Evolutionary conservation across 1,140 invertebrate genomes (phyloP).

Genomic region (Phocides pigmalion): DNA sequence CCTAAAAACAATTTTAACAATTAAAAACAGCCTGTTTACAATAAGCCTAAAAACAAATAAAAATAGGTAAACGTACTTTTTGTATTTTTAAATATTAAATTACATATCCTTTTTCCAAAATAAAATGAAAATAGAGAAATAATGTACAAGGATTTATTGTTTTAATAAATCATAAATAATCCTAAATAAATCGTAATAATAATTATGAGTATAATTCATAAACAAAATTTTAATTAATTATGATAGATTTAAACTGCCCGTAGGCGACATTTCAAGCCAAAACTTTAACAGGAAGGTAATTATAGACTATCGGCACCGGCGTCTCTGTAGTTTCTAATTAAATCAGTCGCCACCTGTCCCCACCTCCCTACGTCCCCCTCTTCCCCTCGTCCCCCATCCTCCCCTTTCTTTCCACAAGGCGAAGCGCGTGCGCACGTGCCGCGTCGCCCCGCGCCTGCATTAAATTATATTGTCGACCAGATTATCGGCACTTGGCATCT

Average conservation of each 20-base stretch:
- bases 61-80: too few species aligned
- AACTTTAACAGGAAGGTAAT: constrained; percentile 40
- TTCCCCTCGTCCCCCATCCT: too few species aligned
- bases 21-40: too few species aligned
- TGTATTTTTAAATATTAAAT: too few species aligned
- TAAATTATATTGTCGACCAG: constrained; percentile 32
- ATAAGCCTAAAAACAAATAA: too few species aligned
- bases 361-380: constrained; percentile 11
- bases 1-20: too few species aligned
- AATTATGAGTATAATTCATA: neutral
- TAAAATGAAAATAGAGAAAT: too few species aligned
- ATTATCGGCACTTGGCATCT: constrained; percentile 32
- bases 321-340: constrained; percentile 61
- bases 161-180: too few species aligned
- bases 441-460: constrained; percentile 1
- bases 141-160: too few species aligned
- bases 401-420: constrained; percentile 17
- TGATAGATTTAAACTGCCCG: neutral
- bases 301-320: constrained; percentile 36
- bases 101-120: too few species aligned
- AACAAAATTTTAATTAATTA: neutral
- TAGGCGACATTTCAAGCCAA: constrained; percentile 7
- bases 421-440: constrained; percentile 49
- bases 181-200: too few species aligned
- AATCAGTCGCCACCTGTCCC: constrained; percentile 63